Evolutionary conservation across 2,888 invertebrate genomes (phyloP).

Genomic region (Sarcophaga caerulescens): DNA sequence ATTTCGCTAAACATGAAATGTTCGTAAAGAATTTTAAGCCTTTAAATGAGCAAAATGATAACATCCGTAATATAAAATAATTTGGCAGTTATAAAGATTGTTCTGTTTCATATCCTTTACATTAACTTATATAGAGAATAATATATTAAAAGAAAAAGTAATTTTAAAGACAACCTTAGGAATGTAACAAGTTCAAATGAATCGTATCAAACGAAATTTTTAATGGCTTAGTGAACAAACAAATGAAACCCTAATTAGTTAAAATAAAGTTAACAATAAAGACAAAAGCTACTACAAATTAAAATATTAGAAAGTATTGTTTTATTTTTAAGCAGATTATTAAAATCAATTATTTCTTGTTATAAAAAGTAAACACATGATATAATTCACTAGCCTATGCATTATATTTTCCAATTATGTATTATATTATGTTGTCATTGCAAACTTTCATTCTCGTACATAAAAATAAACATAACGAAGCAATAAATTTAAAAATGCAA

Average conservation of each 20-base stretch:
- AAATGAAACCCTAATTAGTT: neutral
- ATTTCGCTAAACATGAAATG: too few relatives aligned
- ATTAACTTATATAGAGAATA: constrained; percentile 17
- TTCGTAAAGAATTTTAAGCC: neutral
- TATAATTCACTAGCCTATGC: neutral
- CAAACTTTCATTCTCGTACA: neutral
- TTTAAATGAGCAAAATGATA: neutral
- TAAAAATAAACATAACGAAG: constrained; percentile 16
- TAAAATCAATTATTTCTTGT: too few relatives aligned
- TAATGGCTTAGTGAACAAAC: neutral
- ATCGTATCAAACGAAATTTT: neutral
- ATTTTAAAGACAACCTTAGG: constrained; percentile 43
- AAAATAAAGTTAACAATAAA: neutral
- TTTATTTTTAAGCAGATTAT: neutral
- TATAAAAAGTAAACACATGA: neutral
- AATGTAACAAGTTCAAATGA: neutral
- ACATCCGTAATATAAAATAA: constrained; percentile 16
- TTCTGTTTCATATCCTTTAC: neutral
- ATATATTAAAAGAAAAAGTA: constrained; percentile 14
- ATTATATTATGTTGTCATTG: neutral
- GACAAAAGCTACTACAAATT: neutral
- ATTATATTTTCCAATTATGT: neutral
- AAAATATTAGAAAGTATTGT: neutral
- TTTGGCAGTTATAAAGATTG: constrained; percentile 57
- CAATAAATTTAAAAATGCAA: constrained; percentile 9